phyloP scores from a whole-genome alignment of 2,113 vertebrate genomes.

The Podocnemis expansa region DNA sequence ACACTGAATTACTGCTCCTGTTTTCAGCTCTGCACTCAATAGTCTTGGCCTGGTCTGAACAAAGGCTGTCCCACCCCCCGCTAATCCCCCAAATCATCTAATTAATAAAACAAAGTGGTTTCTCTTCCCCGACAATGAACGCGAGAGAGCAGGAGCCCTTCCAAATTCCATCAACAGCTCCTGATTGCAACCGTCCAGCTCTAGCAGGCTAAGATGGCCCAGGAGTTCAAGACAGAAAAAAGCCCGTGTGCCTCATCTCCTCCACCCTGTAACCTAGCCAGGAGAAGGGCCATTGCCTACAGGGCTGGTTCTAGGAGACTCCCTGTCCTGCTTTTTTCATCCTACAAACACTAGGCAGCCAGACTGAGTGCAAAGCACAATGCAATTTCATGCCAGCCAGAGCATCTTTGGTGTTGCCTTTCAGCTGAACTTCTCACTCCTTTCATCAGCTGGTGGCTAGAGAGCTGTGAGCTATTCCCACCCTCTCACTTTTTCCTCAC shows the following conservation, averaged over 20 bases:
- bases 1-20: slow-evolving; percentile 40
- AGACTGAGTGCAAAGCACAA: rapidly evolving
- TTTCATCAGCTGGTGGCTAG: background rate
- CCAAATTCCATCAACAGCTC: background rate
- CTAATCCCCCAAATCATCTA: slow-evolving; percentile 9
- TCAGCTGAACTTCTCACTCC: background rate
- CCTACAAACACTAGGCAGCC: rapidly evolving
- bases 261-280: background rate
- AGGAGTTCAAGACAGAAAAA: background rate
- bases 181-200: rapidly evolving
- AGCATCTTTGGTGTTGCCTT: background rate
- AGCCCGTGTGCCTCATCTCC: background rate
- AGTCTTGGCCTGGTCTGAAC: background rate
- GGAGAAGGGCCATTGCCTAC: background rate
- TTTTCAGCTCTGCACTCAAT: background rate
- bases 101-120: slow-evolving; percentile 44
- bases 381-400: background rate
- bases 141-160: background rate
- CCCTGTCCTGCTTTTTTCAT: rapidly evolving
- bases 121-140: background rate
- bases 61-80: background rate
- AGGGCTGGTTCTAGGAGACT: background rate
- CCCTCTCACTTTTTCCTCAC: background rate
- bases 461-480: background rate
- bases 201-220: background rate